A percentile compares a stretch with the other conserved stretches of the same genome.
Conservation (phyloP, 2,113 vertebrate species). For the Eurypyga helias region DNA sequence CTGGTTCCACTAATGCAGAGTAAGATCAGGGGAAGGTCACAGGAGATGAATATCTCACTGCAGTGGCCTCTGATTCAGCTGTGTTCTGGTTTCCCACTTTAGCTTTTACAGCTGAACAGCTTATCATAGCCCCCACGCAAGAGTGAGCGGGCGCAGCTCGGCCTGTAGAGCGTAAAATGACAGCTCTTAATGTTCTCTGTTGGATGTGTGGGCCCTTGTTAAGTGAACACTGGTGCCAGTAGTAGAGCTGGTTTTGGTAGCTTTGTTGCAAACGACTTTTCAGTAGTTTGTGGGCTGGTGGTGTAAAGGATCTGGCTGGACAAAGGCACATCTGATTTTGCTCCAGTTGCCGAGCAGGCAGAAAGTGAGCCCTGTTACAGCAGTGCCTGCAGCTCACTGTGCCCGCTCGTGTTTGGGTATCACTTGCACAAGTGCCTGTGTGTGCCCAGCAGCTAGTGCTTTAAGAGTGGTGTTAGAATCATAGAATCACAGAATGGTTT, state of each 20-base stretch:
- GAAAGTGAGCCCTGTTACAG: neutral
- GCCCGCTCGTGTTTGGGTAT: no score
- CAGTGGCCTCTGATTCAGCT: neutral
- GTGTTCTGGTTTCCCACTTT: neutral
- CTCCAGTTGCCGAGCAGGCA: neutral
- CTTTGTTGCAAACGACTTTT: neutral
- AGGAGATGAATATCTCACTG: neutral
- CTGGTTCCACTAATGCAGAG: neutral
- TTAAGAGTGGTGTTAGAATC: neutral
- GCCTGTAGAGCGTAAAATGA: neutral
- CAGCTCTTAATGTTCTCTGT: neutral
- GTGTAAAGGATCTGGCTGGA: neutral
- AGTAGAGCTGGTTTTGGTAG: neutral
- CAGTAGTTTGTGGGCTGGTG: neutral
- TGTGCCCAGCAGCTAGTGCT: no score
- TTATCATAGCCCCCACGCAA: fast-evolving
- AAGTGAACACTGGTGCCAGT: neutral
- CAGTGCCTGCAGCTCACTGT: neutral
- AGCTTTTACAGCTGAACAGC: neutral
- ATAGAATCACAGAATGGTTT: no score
- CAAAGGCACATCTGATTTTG: neutral
- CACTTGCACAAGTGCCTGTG: no score
- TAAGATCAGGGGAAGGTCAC: neutral
- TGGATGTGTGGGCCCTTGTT: neutral
- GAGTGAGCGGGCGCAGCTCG: fast-evolving